Conservation (phyloP, 2,888 invertebrate genomes). For the Rhyacophila evoluta region DNA sequence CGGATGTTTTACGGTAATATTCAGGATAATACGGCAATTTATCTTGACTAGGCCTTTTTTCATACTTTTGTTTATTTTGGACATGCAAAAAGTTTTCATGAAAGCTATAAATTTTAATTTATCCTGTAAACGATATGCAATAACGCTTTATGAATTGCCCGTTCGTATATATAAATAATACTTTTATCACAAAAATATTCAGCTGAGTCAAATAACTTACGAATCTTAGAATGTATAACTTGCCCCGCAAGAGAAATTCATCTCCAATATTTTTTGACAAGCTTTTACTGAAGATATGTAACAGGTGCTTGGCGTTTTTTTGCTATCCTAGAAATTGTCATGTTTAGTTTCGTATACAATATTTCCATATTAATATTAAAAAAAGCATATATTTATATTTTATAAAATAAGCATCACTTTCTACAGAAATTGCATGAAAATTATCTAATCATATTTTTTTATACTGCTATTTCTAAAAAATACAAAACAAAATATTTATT, state of each 20-base stretch:
- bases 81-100: neutral
- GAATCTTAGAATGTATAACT: neutral
- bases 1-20: neutral
- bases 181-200: slow-evolving; percentile 3
- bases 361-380: too few species aligned
- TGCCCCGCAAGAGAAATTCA: slow-evolving; percentile 9
- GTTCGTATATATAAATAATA: neutral
- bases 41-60: neutral
- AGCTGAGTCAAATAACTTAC: slow-evolving; percentile 15
- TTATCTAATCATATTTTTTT: too few species aligned
- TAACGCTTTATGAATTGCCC: neutral
- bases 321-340: neutral
- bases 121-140: neutral
- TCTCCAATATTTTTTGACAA: neutral
- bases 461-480: too few species aligned
- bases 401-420: too few species aligned
- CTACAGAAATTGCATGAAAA: too few species aligned
- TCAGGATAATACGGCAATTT: neutral
- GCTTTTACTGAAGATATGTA: neutral
- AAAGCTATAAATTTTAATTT: neutral
- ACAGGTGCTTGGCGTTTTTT: neutral
- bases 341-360: too few species aligned
- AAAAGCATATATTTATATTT: too few species aligned
- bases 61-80: neutral
- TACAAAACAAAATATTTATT: too few species aligned